A percentile compares a stretch with the other conserved stretches of the same genome.
phyloP scores from a whole-genome alignment of 2,888 invertebrate genomes.

The Papilio elwesi region DNA sequence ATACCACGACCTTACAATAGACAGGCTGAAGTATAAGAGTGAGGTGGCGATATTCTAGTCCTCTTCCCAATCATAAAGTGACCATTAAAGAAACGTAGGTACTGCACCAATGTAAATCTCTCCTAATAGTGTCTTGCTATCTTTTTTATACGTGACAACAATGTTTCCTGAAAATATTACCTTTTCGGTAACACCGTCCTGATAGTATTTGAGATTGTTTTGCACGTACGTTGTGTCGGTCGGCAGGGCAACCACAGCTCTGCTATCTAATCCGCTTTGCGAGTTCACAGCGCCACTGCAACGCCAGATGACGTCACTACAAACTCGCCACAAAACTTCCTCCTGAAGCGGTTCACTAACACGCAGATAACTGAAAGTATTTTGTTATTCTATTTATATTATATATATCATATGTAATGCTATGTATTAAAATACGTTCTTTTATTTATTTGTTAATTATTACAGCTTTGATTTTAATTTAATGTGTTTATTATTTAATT shows the following conservation, averaged over 20 bases:
- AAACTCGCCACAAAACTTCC: conserved; percentile 86
- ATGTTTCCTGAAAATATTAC: conserved; percentile 64
- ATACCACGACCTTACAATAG: too few relatives aligned
- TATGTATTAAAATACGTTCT: neutral
- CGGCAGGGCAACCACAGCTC: conserved; percentile 84
- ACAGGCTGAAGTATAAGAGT: too few relatives aligned
- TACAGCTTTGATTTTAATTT: too few relatives aligned
- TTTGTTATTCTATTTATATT: neutral
- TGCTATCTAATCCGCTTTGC: conserved; percentile 74
- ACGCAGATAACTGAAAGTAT: conserved; percentile 82
- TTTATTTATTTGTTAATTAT: too few relatives aligned
- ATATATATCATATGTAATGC: neutral
- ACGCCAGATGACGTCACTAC: conserved; percentile 89
- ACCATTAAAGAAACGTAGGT: too few relatives aligned
- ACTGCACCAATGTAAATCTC: too few relatives aligned
- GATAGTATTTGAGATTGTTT: conserved; percentile 88
- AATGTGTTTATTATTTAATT: too few relatives aligned
- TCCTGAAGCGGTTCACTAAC: conserved; percentile 87
- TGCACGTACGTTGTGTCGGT: conserved; percentile 85
- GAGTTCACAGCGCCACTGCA: conserved; percentile 83
- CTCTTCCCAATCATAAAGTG: too few relatives aligned
- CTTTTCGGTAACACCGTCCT: conserved; percentile 91
- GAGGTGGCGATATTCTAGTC: too few relatives aligned
- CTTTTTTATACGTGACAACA: neutral
- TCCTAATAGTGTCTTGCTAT: too few relatives aligned